Percentiles rank a stretch among this genome's conserved stretches.
Conservation (phyloP, 1,140 invertebrate species). For the Eumeta japonica region DNA sequence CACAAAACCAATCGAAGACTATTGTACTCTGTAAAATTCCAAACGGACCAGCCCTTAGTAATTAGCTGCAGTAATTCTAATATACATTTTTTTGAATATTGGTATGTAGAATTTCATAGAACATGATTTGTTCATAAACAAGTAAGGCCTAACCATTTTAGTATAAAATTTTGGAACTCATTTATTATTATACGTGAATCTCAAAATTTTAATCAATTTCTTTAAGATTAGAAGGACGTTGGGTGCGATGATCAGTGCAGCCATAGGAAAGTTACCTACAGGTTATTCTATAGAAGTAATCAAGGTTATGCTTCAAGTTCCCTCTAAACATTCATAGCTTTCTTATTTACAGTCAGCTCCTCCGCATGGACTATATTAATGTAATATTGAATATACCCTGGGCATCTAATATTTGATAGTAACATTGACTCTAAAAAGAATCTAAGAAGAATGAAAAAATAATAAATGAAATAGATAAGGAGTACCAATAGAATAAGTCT, state of each 20-base stretch:
- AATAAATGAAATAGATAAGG: slow-evolving; percentile 12
- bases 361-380: slow-evolving; percentile 67
- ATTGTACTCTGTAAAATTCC: slow-evolving; percentile 54
- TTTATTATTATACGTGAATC: too few species aligned
- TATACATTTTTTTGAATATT: slow-evolving; percentile 60
- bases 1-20: slow-evolving; percentile 52
- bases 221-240: slow-evolving; percentile 76
- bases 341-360: slow-evolving; percentile 50
- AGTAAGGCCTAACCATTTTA: too few species aligned
- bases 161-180: too few species aligned
- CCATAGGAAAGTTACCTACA: slow-evolving; percentile 58
- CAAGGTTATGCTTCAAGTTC: slow-evolving; percentile 71
- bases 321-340: slow-evolving; percentile 68
- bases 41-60: slow-evolving; percentile 44
- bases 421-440: slow-evolving; percentile 1
- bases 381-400: slow-evolving; percentile 64
- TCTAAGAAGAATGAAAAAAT: slow-evolving; percentile 7
- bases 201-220: too few species aligned
- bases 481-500: slow-evolving; percentile 63
- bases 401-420: slow-evolving; percentile 49
- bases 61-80: slow-evolving; percentile 28
- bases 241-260: slow-evolving; percentile 62
- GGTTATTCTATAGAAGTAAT: slow-evolving; percentile 65
- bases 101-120: slow-evolving; percentile 63
- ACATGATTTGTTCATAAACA: slow-evolving; percentile 74